These are phyloP conservation scores for Ruditapes philippinarum DNA, from an alignment of 1,140 invertebrate genomes.

Conservation along the genomic window DNA sequence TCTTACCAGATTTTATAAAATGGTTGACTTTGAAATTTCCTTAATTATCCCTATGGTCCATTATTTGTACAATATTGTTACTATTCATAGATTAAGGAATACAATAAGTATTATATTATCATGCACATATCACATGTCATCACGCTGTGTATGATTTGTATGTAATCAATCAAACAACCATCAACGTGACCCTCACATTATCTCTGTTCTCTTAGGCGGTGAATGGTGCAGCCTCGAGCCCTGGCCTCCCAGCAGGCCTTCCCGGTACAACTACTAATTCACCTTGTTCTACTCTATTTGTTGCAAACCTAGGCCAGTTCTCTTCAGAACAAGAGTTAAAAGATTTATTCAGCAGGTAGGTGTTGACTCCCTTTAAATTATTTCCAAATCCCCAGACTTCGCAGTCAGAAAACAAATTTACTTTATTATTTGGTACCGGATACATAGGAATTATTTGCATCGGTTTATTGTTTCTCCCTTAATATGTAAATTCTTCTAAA, in stretches of 20 bases:
- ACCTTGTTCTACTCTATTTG: constrained; percentile 98
- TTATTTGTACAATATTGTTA: too few relatives aligned
- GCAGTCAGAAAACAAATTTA: neutral
- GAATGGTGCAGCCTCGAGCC: constrained; percentile 88
- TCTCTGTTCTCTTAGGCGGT: constrained; percentile 86
- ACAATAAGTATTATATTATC: too few relatives aligned
- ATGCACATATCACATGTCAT: constrained; percentile 3
- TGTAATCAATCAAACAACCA: neutral
- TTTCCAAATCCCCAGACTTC: constrained; percentile 20
- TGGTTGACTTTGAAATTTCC: too few relatives aligned
- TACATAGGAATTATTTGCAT: constrained; percentile 14
- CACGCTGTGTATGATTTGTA: constrained; percentile 14
- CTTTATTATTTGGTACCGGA: neutral
- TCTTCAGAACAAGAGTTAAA: constrained; percentile 99
- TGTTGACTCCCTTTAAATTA: constrained; percentile 48
- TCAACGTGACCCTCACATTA: too few relatives aligned
- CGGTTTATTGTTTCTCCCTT: too few relatives aligned
- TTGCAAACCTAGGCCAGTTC: constrained; percentile 97
- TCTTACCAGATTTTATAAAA: too few relatives aligned
- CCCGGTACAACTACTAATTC: constrained; percentile 84
- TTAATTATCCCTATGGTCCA: too few relatives aligned
- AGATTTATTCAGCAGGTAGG: constrained; percentile 98
- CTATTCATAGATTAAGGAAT: too few relatives aligned
- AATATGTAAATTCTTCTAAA: too few relatives aligned
- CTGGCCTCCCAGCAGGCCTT: constrained; percentile 60